Evolutionary conservation across 2,888 invertebrate genomes (phyloP), one percentile per base, ranked within the genome.

Genomic region (Cantharis nigra): DNA sequence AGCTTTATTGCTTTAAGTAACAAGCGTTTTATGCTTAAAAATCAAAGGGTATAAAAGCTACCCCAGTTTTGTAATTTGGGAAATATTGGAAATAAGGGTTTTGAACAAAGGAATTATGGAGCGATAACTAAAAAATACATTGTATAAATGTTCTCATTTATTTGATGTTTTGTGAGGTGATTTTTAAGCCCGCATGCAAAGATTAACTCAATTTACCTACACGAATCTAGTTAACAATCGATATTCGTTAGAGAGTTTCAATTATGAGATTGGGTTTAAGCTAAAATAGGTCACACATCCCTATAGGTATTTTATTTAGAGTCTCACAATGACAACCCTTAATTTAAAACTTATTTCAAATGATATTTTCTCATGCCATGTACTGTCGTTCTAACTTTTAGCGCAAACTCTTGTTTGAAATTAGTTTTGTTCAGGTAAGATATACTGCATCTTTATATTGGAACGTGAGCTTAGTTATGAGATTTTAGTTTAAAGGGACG

Each of bases 301-400:
- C 84, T 74, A 79, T 81, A 80, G 81, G 81, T 81, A 81, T 81
- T 81, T 85, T 84, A 83, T 83, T 84, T 84, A 82, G 78, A 82
- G 79, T 80, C 82, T 79, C 83, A 87, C 87, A 87, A 87, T 86
- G 87, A 87, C 87, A 87, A 87, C 87, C 87, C 88, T 88, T 87
- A 87, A 88, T 88, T 88, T 87, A 85, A 87, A 87, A 86, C 86
- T 85, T 85, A 87, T 87, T 86, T 85, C 85, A 85, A 78, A 86
- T 87, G 87, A 87, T 87, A 87, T 87, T 88, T 88, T 88, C 88
- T 87, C 88, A 88, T 85, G 87, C 82, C 79, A 80, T 81, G 81
- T 80, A 76, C 80, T 71, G 78, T 71, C 79, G 81, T 83, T 81
- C 83, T 81, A 84, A 81, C 80, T 80, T 80, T 76, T 77, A 79